Evolutionary conservation across 2,113 vertebrate genomes (phyloP), one percentile per base, ranked within the genome.

Genomic region (Diphyllodes magnificus): DNA sequence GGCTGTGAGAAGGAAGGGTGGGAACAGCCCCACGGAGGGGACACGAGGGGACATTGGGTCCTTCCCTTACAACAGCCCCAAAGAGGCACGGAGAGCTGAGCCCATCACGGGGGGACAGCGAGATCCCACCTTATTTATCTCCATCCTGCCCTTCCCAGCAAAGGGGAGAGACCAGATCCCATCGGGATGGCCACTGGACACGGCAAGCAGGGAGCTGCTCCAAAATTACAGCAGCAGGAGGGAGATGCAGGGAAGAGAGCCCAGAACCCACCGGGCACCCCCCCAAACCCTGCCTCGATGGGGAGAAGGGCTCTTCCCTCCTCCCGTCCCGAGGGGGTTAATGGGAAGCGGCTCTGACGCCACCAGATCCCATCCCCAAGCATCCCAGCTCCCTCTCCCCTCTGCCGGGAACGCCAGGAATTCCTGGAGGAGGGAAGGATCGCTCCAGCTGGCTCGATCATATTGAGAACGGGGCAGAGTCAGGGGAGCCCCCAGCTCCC

Each of bases 381-480:
- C 69, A 85, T 35, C 88, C 86, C 71, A 76, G 90, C 73, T 93
- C 63, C 70, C 56, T 65, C 65, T 92, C 78, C 49, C 37, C 27
- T 23, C 63, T 1, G 19, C 28, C 0, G 28, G 82, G 94, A 95
- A 87, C 16, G 87, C 70, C 91, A 95, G 93, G 91, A 95, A 97
- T 93, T 81, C 88, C 82, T 63, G 47, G 77, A 35, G 11, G 50
- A 60, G 86, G 49, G 86, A 82, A 82, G 92, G 56, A 96, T 61
- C 1, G 1, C 78, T 92, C 80, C 96, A 96, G 95, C 78, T 96
- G 94, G 64, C 82, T 75, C 12, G 0, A 6, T 24, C 87, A 10
- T 60, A 19, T 30, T 23, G 40, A 82, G 39, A n/a, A 25, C 0
- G 10, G 24, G n/a, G 31, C 7, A 8, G 10, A 64, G 25, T 1